Evolutionary conservation across 2,888 invertebrate genomes (phyloP), one percentile per base, ranked within the genome.

Genomic region (Neoaliturus tenellus): DNA sequence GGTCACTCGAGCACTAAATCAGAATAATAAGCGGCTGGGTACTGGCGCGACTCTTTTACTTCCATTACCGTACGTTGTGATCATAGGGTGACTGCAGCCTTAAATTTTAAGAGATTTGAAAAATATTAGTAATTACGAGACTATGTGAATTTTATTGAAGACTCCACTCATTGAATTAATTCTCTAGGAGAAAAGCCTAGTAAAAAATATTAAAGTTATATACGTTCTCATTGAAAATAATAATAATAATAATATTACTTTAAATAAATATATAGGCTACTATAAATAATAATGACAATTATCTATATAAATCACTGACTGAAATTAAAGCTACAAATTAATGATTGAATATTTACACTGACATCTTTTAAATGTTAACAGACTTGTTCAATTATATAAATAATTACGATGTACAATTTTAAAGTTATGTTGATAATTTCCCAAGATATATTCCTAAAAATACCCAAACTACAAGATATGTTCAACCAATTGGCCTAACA

Each of bases 271-370:
- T 17, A 28, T 20, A 5, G n/a, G n/a, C 5, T 39, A 55, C 1
- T 6, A 62, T 62, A 62, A 62, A 62, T 62, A 62, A 28, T 62
- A 28, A 23, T 62, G 14, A 51, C 51, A 62, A 3, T 8, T 62
- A 62, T 25, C 25, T 62, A 62, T 31, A 62, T 14, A 62, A 62
- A 62, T 62, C 62, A 62, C 28, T 62, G 62, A 62, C 31, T 28
- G 28, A 62, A 12, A 12, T 62, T 62, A 62, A 62, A 62, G 62
- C 62, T 62, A 62, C 28, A 3, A 23, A 31, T n/a, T n/a, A n/a
- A n/a, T 31, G 28, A 62, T 62, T 3, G 31, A 20, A 28, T 62
- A 62, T 62, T 20, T 62, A 62, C 62, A 62, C 62, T 62, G 31
- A 31, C 28, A 28, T 62, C 62, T 14, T 20, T 51, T 35, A 35